Percentiles rank a stretch among this genome's conserved stretches.
These are phyloP conservation scores for Seriola rivoliana DNA, from an alignment of 2,113 vertebrate species.

Conservation along the genomic window DNA sequence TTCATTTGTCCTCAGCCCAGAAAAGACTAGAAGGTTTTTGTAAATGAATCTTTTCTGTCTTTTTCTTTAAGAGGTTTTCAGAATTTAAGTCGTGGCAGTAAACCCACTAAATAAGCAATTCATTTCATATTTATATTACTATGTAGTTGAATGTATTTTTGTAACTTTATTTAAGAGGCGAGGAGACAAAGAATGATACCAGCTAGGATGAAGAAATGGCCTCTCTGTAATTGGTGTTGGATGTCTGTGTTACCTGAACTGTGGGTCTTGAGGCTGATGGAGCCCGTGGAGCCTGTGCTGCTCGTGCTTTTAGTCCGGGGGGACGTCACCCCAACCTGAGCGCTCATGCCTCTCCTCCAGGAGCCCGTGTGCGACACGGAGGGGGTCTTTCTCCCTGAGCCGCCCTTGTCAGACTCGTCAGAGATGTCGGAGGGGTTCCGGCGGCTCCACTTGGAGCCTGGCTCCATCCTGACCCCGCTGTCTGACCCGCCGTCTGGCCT, in stretches of 20 bases:
- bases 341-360: constrained; percentile 96
- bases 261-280: constrained; percentile 87
- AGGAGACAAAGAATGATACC: background rate
- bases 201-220: too few species aligned
- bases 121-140: too few species aligned
- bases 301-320: constrained; percentile 90
- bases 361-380: constrained; percentile 94
- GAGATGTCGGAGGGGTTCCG: constrained; percentile 94
- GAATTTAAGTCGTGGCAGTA: too few species aligned
- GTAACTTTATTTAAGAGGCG: background rate
- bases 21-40: too few species aligned
- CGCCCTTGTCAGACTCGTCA: constrained; percentile 95
- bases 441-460: constrained; percentile 78
- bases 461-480: constrained; percentile 89
- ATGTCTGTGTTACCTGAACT: constrained; percentile 86
- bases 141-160: too few species aligned
- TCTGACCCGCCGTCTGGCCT: constrained; percentile 92
- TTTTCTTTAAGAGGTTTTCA: background rate
- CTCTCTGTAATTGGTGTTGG: background rate
- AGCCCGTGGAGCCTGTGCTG: constrained; percentile 75
- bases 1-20: too few species aligned
- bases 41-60: background rate
- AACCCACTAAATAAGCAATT: too few species aligned
- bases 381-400: constrained; percentile 89
- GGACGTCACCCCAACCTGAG: constrained; percentile 95